These are phyloP conservation scores for Drosophila rufa DNA, from an alignment of 1,140 invertebrate genomes.

Conservation along the genomic window DNA sequence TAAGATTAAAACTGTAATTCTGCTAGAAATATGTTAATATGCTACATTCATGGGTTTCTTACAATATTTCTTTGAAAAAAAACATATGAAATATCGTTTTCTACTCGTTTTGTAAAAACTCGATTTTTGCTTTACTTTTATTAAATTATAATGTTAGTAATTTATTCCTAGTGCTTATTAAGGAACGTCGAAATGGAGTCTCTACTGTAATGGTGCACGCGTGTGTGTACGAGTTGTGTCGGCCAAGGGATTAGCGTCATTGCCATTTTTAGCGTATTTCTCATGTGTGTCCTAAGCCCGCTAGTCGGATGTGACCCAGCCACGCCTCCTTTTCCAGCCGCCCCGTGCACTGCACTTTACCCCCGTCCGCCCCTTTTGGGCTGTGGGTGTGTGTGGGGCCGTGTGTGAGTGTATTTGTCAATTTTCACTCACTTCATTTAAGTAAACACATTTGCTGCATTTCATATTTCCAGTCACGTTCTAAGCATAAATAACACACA, in stretches of 20 bases:
- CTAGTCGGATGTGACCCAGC: constrained; percentile 38
- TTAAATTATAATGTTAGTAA: no score
- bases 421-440: constrained; percentile 81
- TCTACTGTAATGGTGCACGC: constrained; percentile 24
- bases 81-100: no score
- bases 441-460: constrained; percentile 82
- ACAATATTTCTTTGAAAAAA: no score
- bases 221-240: constrained; percentile 23
- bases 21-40: no score
- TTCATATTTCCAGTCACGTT: constrained; percentile 82
- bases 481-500: constrained; percentile 71
- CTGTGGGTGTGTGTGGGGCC: constrained; percentile 1
- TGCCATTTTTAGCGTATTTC: constrained; percentile 67
- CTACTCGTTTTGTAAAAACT: no score
- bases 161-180: background rate
- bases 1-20: no score
- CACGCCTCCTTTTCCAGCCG: constrained; percentile 7
- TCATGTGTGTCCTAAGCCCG: constrained; percentile 60
- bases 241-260: constrained; percentile 65
- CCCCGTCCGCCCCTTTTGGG: background rate
- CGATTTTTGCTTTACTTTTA: background rate
- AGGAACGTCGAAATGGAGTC: background rate
- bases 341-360: constrained; percentile 35
- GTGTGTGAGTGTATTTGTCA: constrained; percentile 67
- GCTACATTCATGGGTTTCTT: no score